These are phyloP conservation scores for Diadumene lineata DNA, from an alignment of 92 coral and sea anemone species.

Conservation along the genomic window DNA sequence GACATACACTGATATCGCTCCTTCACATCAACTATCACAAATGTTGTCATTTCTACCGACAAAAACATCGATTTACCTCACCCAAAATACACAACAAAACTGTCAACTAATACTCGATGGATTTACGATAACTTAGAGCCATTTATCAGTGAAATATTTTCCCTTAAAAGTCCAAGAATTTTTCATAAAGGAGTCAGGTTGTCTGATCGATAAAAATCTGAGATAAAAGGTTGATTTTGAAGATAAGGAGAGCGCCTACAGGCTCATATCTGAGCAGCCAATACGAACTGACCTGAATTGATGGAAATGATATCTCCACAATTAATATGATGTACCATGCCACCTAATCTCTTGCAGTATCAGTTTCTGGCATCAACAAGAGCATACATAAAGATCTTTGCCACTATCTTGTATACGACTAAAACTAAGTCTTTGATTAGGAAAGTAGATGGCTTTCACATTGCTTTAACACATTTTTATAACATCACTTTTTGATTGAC, in stretches of 20 bases:
- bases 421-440: background rate
- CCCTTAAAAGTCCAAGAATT: slow-evolving; percentile 2
- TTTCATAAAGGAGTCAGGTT: slow-evolving; percentile 8
- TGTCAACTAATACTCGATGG: background rate
- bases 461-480: too few species aligned
- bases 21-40: slow-evolving; percentile 7
- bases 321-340: slow-evolving; percentile 22
- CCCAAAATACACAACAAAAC: background rate
- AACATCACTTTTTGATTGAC: too few species aligned
- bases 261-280: slow-evolving; percentile 7
- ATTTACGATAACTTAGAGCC: background rate
- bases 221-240: slow-evolving; percentile 14
- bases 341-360: slow-evolving; percentile 6
- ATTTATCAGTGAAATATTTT: background rate
- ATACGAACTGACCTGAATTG: slow-evolving; percentile 14
- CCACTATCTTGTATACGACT: background rate
- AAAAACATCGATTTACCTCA: slow-evolving; percentile 15
- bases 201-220: slow-evolving; percentile 30
- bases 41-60: background rate
- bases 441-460: background rate
- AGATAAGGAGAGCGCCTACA: slow-evolving; percentile 28
- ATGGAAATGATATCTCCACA: slow-evolving; percentile 21
- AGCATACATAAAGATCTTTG: background rate
- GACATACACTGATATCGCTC: slow-evolving; percentile 2
- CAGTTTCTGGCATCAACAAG: slow-evolving; percentile 22